Percentiles rank a stretch among this genome's conserved stretches.
Evolutionary conservation across 2,888 invertebrate genomes (phyloP).

Genomic region (Beris chalybata): DNA sequence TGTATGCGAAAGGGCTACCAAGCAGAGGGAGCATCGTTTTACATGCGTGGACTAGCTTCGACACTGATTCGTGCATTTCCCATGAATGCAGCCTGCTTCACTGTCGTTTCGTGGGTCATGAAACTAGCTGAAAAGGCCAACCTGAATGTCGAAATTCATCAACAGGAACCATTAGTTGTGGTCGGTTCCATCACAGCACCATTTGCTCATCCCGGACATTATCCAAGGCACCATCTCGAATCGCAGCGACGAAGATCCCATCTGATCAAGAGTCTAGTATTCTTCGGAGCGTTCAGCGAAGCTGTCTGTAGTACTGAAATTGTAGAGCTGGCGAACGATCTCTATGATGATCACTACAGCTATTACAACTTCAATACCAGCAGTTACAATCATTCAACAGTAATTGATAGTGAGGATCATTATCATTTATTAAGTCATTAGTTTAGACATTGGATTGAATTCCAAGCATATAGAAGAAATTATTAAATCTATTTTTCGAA

Average conservation of each 20-base stretch:
- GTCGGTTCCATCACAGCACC: slow-evolving; percentile 32
- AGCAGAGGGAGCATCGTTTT: slow-evolving; percentile 70
- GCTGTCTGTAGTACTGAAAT: slow-evolving; percentile 49
- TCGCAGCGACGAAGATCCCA: slow-evolving; percentile 31
- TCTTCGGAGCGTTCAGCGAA: slow-evolving; percentile 48
- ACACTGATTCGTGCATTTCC: slow-evolving; percentile 87
- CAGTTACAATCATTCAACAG: slow-evolving; percentile 9
- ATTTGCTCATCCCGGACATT: slow-evolving; percentile 6
- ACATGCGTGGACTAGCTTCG: slow-evolving; percentile 75
- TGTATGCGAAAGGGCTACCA: slow-evolving; percentile 72
- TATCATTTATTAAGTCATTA: slow-evolving; percentile 19
- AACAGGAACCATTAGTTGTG: slow-evolving; percentile 34
- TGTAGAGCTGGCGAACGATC: slow-evolving; percentile 47
- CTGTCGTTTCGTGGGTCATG: slow-evolving; percentile 81
- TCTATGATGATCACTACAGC: slow-evolving; percentile 41
- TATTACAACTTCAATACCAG: slow-evolving; percentile 26
- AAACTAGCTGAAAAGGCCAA: slow-evolving; percentile 40
- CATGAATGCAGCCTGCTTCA: slow-evolving; percentile 89
- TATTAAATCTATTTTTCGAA: too few species aligned
- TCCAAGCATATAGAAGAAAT: too few species aligned
- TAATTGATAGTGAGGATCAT: slow-evolving; percentile 1
- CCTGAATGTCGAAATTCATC: slow-evolving; percentile 31
- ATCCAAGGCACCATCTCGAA: slow-evolving; percentile 30
- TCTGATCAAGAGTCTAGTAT: slow-evolving; percentile 44
- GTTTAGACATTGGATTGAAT: too few species aligned